These are phyloP conservation scores for Canis aureus DNA, from an alignment of 2,113 vertebrate species.

Conservation along the genomic window DNA sequence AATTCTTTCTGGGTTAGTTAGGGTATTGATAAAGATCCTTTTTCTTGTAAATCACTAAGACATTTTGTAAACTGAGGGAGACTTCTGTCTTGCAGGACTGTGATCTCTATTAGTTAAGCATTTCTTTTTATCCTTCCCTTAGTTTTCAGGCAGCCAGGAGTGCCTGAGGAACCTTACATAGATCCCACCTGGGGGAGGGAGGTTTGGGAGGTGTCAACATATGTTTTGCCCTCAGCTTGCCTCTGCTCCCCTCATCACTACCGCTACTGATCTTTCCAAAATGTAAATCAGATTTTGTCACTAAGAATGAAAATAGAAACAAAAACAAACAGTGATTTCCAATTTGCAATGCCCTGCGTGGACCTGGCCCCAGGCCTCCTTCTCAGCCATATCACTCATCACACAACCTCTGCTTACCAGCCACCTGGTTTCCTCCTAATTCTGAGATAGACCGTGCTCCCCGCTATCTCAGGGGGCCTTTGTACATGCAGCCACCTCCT, in stretches of 20 bases:
- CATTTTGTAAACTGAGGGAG: neutral
- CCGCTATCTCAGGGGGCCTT: neutral
- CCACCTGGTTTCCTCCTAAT: neutral
- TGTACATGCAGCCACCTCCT: too few species aligned
- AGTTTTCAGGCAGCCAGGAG: neutral
- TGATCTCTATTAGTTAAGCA: neutral
- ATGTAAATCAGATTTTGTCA: neutral
- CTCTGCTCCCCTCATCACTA: neutral
- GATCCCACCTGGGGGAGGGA: neutral
- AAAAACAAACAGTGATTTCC: slow-evolving; percentile 36
- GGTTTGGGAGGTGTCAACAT: neutral
- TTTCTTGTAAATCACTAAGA: neutral
- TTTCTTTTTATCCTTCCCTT: neutral
- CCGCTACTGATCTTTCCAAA: neutral
- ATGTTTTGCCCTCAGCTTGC: neutral
- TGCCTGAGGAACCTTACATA: neutral
- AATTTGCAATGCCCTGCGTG: neutral
- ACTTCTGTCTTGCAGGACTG: neutral
- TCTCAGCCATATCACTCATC: neutral
- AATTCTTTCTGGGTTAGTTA: neutral
- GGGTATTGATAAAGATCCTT: neutral
- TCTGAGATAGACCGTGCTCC: neutral
- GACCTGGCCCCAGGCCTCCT: neutral
- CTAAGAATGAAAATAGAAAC: slow-evolving; percentile 23
- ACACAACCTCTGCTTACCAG: too few species aligned